Conservation (phyloP, 2,888 invertebrate genomes). For the Empis livida region DNA sequence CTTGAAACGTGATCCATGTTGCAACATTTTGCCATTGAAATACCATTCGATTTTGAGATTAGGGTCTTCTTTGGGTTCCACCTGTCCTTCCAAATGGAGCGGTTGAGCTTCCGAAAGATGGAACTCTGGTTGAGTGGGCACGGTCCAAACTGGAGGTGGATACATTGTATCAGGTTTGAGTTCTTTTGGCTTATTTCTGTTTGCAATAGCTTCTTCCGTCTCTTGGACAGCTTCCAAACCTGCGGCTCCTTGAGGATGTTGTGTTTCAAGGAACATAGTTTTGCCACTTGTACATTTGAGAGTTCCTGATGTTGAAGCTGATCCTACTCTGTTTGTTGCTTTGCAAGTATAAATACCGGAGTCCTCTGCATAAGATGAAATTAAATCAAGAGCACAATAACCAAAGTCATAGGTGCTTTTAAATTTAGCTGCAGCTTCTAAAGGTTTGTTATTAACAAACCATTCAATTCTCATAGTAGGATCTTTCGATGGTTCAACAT, state of each 20-base stretch:
- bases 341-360: conserved; percentile 85
- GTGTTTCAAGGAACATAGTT: conserved; percentile 74
- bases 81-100: conserved; percentile 85
- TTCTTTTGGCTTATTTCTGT: conserved; percentile 54
- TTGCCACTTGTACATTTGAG: conserved; percentile 70
- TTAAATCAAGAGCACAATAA: conserved; percentile 81
- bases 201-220: conserved; percentile 69
- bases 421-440: conserved; percentile 80
- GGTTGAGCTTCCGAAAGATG: conserved; percentile 69
- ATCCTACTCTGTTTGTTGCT: conserved; percentile 77
- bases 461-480: conserved; percentile 86
- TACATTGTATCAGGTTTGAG: conserved; percentile 63
- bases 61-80: conserved; percentile 89
- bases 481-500: conserved; percentile 83
- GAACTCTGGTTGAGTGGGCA: conserved; percentile 68
- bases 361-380: conserved; percentile 79
- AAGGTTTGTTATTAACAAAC: conserved; percentile 84
- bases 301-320: conserved; percentile 81
- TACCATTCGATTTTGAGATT: conserved; percentile 87
- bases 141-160: conserved; percentile 76
- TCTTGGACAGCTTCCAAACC: conserved; percentile 82
- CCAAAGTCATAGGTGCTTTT: conserved; percentile 94
- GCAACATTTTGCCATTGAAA: conserved; percentile 78
- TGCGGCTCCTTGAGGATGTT: conserved; percentile 87
- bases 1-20: conserved; percentile 81